These are phyloP conservation scores for Clostera curtula DNA, from an alignment of 2,888 invertebrate genomes.

Conservation along the genomic window DNA sequence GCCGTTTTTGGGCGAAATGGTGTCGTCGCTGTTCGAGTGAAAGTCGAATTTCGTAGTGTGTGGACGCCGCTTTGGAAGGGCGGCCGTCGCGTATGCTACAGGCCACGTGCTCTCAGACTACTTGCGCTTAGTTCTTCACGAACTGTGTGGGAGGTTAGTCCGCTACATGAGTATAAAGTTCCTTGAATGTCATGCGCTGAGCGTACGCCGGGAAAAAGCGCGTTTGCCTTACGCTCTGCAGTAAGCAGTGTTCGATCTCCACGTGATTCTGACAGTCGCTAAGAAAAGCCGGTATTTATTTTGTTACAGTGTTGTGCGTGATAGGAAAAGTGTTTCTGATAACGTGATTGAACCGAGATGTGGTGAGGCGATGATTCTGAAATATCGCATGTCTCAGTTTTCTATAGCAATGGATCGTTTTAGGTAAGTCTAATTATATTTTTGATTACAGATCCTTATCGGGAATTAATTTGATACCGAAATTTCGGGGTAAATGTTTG, in stretches of 20 bases:
- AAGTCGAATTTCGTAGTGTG: constrained; percentile 61
- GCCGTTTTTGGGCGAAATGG: constrained; percentile 48
- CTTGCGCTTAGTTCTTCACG: constrained; percentile 73
- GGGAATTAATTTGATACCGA: constrained; percentile 31
- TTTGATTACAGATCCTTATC: constrained; percentile 34
- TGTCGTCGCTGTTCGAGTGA: constrained; percentile 49
- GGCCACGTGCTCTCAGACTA: constrained; percentile 69
- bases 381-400: constrained; percentile 34
- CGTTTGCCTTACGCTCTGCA: constrained; percentile 39
- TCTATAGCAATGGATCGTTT: constrained; percentile 49
- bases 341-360: constrained; percentile 35
- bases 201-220: constrained; percentile 52
- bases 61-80: constrained; percentile 60
- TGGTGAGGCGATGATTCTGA: constrained; percentile 41
- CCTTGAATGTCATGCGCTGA: constrained; percentile 61
- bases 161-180: constrained; percentile 65
- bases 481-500: constrained; percentile 28
- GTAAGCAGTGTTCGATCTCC: constrained; percentile 40
- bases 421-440: constrained; percentile 49
- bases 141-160: constrained; percentile 73
- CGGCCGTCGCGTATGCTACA: constrained; percentile 69
- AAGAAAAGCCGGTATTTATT: constrained; percentile 43
- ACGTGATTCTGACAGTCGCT: constrained; percentile 68
- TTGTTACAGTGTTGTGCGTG: constrained; percentile 36
- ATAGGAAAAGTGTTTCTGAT: constrained; percentile 49